Base-by-base conservation (phyloP, 2,888 invertebrate species). In the Pterostichus niger region DNA sequence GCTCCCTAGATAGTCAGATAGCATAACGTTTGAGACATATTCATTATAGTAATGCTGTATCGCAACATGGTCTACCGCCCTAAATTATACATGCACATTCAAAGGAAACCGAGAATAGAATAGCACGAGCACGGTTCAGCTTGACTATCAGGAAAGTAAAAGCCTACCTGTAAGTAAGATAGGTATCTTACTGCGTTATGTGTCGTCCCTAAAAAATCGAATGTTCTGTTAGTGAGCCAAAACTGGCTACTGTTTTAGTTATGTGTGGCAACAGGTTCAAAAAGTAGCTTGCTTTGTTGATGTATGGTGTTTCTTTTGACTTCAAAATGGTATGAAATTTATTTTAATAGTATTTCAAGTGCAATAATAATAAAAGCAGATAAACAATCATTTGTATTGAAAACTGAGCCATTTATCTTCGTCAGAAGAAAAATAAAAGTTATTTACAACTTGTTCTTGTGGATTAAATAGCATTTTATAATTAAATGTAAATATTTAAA, bases 1-100 rank as follows among this genome's bases (percentile, higher is more conserved):
- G 85, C 86, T 87, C 88, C 87, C 88, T 85, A 86, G 88, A 85
- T 86, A 87, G 85, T 86, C 86, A 86, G 87, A 87, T 87, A 88
- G 86, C 46, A 71, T 71, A 71, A 78, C 59, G 78, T 71, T 56
- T 68, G 80, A 80, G 80, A 68, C 80, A 68, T 80, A 80, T 80
- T 80, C 80, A 68, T 80, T 80, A 68, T 68, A 68, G 52, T 80
- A 80, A 80, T 52, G 40, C 46, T 46, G 49, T 68, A 80, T 80
- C 79, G 79, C 68, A 80, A 80, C 68, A 64, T 68, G 17, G 44
- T 71, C 11, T 71, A 71, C 46, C 71, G 71, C 24, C 46, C 46
- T 71, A 46, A 71, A 71, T 71, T 71, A 77, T 54, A 77, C 40
- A 77, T 54, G 76, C 76, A 56, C 33, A 40, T 44, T 44, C 71